Base-by-base conservation (phyloP, 2,888 invertebrate genomes). In the Drosophila crucigera region DNA sequence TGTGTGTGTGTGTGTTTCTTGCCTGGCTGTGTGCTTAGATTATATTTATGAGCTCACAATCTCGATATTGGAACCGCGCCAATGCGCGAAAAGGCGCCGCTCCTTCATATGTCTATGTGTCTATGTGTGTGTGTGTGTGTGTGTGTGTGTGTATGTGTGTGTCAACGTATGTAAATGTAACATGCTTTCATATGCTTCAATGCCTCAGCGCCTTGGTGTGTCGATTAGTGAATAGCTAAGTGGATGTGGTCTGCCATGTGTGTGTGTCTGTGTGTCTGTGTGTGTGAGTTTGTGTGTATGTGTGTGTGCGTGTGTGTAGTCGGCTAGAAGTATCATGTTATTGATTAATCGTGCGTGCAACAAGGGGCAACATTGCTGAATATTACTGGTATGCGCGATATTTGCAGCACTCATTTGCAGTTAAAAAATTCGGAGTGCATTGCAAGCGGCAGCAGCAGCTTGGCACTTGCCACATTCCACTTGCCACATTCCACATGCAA, bases 341-440 rank as follows among this genome's bases (percentile, higher is more conserved):
- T 72, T 78, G 80, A 78, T 80, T 80, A 80, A 80, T 80, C 80
- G 69, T 72, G 58, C 59, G 66, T 62, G 69, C 69, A 66, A 59
- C 61, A 74, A 58, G 54, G 41, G 60, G 68, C 47, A 28, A 30
- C 19, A 31, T 28, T 22, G 10, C 28, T 66, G 53, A 39, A 55
- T 53, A 58, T 49, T 54, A 37, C 41, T 68, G 43, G 37, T 58
- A 73, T 73, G 28, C 62, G 43, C 22, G 22, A 59, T 31, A 30
- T 54, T 47, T 56, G 43, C 55, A 39, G 37, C 43, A 50, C 25
- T 68, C 43, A 58, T 22, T 58, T 47, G 39, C 58, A 68, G 54
- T 58, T 63, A 53, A 53, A 39, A 14, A 43, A 25, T 11, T 56
- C 33, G 2, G 30, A 39, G 47, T 25, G 49, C 25, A 41, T 33